Evolutionary conservation across 2,888 invertebrate genomes (phyloP).

Genomic region (Molanna angustata): DNA sequence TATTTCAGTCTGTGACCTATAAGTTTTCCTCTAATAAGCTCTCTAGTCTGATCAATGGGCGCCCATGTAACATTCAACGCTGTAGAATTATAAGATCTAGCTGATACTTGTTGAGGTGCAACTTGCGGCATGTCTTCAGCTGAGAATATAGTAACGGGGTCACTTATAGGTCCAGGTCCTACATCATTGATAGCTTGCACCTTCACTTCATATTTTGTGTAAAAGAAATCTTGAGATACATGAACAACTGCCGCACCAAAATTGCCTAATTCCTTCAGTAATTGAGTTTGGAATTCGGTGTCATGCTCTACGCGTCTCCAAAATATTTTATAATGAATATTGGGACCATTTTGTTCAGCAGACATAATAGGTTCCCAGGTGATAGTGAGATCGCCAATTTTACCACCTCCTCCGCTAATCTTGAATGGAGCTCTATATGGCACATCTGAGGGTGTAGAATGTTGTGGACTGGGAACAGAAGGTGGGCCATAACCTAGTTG

Average conservation of each 20-base stretch:
- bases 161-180: conserved; percentile 81
- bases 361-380: conserved; percentile 79
- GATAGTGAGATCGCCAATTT: conserved; percentile 90
- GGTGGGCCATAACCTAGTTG: conserved; percentile 75
- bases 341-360: conserved; percentile 84
- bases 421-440: conserved; percentile 76
- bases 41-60: conserved; percentile 80
- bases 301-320: conserved; percentile 75
- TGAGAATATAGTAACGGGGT: conserved; percentile 71
- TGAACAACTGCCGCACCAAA: conserved; percentile 76
- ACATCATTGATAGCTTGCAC: conserved; percentile 79
- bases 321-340: conserved; percentile 86
- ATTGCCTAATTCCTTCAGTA: conserved; percentile 72
- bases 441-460: conserved; percentile 76
- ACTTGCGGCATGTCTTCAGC: conserved; percentile 93
- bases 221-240: conserved; percentile 70
- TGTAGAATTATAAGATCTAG: conserved; percentile 85
- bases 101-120: conserved; percentile 79
- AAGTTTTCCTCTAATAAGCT: conserved; percentile 82
- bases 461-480: conserved; percentile 82
- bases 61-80: conserved; percentile 89
- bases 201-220: conserved; percentile 80
- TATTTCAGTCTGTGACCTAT: conserved; percentile 93
- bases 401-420: conserved; percentile 92
- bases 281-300: conserved; percentile 70